Evolutionary conservation across 1,140 invertebrate genomes (phyloP), one percentile per base, ranked within the genome.

Genomic region (Zaprionus camerounensis): DNA sequence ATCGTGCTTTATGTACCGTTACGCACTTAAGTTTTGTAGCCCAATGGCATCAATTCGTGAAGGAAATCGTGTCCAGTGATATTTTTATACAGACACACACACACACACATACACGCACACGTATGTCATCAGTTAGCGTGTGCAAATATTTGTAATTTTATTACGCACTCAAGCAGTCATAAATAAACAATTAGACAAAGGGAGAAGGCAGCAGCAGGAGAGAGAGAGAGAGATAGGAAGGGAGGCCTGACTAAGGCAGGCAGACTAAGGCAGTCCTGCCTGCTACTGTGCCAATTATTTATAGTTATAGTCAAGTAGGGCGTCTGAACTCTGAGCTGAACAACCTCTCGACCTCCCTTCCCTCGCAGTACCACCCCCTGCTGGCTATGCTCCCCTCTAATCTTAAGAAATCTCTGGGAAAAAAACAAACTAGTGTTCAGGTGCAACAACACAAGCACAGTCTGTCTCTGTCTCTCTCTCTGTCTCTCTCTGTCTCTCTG

Each of bases 1-100:
- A 92, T 92, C 80, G 88, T 92, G 87, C 80, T 92, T 92, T 92
- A 92, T 92, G 91, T 90, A 80, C 63, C 91, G 84, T 91, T 87
- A 88, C 91, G 82, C 81, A 87, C 78, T 85, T 81, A 86, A 85
- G 63, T 66, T 63, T 55, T 63, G 38, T 49, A 24, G 56, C 59
- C 80, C 78, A 73, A 59, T 71, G 72, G 77, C 73, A 80, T 80
- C 77, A 72, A 79, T 81, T 79, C 76, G 71, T 46, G 75, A 81
- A 79, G 64, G 49, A 79, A 80, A 85, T 81, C 76, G 72, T 86
- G 86, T 86, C 82, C 77, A 82, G 73, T 91, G 76, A 82, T 85
- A 85, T 71, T 71, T 81, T 46, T 62, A 36, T 15, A 34, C 44
- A 46, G 36, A 55, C 55, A 17, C 41, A 61, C 53, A 69, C 44